Conservation (phyloP, 64 coral and sea anemone genomes). For the Stichodactyla mertensii region DNA sequence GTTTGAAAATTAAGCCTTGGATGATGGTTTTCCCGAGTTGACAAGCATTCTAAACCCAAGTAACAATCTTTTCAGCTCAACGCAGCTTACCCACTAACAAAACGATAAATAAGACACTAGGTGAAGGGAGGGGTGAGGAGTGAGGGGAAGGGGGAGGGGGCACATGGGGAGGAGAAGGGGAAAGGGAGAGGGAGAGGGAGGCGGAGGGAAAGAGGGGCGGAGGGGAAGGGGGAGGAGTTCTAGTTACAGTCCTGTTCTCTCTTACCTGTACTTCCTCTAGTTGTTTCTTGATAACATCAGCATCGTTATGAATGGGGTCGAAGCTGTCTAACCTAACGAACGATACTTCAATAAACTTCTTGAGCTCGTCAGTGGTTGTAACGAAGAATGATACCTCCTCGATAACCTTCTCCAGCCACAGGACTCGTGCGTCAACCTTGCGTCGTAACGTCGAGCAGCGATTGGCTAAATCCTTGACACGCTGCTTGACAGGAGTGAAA, state of each 20-base stretch:
- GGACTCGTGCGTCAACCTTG: constrained; percentile 26
- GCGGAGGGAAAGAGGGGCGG: too few species aligned
- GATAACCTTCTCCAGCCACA: constrained; percentile 45
- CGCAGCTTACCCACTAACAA: too few species aligned
- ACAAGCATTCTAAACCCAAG: too few species aligned
- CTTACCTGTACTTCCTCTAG: constrained; percentile 74
- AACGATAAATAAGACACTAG: too few species aligned
- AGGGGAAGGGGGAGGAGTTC: too few species aligned
- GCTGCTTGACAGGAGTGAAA: constrained; percentile 67
- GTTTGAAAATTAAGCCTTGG: not conserved
- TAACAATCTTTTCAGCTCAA: too few species aligned
- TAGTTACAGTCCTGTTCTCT: too few species aligned
- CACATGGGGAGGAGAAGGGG: too few species aligned
- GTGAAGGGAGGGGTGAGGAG: too few species aligned
- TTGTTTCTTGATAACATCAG: constrained; percentile 59
- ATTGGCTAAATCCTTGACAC: constrained; percentile 50
- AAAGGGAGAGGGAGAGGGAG: too few species aligned
- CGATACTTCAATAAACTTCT: constrained; percentile 32
- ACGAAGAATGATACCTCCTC: constrained; percentile 57
- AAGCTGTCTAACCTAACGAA: constrained; percentile 46
- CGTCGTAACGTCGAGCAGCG: constrained; percentile 37
- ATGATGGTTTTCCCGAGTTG: too few species aligned
- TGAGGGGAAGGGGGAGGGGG: too few species aligned
- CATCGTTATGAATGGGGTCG: constrained; percentile 87
- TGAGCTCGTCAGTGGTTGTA: constrained; percentile 44